Evolutionary conservation across 2,113 vertebrate species (phyloP).

Genomic region (Bettongia penicillata): DNA sequence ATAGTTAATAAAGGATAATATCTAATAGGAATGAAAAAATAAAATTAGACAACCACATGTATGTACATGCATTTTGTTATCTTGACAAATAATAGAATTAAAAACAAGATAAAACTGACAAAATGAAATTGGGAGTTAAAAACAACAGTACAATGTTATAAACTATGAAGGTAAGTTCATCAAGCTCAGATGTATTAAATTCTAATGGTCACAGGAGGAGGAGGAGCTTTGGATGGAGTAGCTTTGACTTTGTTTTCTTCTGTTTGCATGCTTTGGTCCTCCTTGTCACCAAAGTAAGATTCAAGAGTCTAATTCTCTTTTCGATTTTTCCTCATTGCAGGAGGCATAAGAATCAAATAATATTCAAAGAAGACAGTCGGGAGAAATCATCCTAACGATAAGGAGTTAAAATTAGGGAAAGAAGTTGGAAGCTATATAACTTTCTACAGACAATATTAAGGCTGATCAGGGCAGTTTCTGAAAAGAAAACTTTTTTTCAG

Average conservation of each 20-base stretch:
- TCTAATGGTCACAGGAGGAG: neutral
- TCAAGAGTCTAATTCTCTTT: too few relatives aligned
- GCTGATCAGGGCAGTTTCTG: neutral
- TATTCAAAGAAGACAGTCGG: neutral
- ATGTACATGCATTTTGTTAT: neutral
- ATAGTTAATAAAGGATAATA: neutral
- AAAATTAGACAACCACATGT: neutral
- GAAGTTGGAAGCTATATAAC: neutral
- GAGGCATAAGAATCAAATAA: neutral
- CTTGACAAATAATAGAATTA: neutral
- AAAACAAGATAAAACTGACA: neutral
- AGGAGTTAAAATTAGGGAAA: neutral
- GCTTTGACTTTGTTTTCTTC: too few relatives aligned
- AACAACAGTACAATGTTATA: neutral
- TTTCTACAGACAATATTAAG: neutral
- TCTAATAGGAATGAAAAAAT: neutral
- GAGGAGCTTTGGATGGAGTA: too few relatives aligned
- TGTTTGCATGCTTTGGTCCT: too few relatives aligned
- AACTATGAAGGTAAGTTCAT: neutral
- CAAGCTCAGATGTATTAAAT: neutral
- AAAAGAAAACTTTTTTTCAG: neutral
- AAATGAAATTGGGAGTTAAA: neutral
- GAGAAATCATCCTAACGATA: neutral
- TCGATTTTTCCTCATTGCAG: too few relatives aligned
- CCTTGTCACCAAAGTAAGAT: too few relatives aligned